Conservation (phyloP, 1,140 invertebrate species). For the Drosophila novamexicana region DNA sequence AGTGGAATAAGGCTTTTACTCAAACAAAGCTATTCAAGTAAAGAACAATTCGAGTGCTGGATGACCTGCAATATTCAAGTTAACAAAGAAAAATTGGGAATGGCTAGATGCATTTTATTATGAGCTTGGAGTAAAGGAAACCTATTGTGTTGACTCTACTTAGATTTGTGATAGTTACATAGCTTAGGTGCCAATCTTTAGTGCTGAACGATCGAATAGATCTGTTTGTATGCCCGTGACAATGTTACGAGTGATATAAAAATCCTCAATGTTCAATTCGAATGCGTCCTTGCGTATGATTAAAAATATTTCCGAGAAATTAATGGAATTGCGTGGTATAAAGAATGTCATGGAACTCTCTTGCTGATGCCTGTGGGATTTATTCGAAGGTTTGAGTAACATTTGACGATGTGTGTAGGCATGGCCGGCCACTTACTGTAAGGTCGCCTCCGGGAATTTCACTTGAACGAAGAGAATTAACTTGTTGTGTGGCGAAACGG, state of each 20-base stretch:
- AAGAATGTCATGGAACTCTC: conserved; percentile 39
- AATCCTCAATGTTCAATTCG: conserved; percentile 70
- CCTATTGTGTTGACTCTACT: not conserved
- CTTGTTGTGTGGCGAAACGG: conserved; percentile 58
- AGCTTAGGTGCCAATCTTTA: not conserved
- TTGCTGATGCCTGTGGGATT: conserved; percentile 26
- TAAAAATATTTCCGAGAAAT: conserved; percentile 52
- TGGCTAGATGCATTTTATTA: too few species aligned
- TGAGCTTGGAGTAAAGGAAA: too few species aligned
- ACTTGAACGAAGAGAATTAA: conserved; percentile 54
- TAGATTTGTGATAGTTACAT: not conserved
- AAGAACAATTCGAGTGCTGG: too few species aligned
- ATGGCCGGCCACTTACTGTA: conserved; percentile 36
- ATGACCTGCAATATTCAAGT: too few species aligned
- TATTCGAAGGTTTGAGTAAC: not conserved
- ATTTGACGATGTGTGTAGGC: too few species aligned
- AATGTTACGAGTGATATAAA: conserved; percentile 56
- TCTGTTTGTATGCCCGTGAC: conserved; percentile 11
- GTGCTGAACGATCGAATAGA: conserved; percentile 21
- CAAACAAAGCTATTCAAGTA: too few species aligned
- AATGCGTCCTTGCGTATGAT: conserved; percentile 57
- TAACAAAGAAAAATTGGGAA: too few species aligned
- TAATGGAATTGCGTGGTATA: conserved; percentile 29
- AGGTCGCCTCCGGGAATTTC: conserved; percentile 54
- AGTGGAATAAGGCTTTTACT: too few species aligned